Evolutionary conservation across 2,797 vertebrate genomes (phyloP).

Genomic region (Furcifer pardalis): DNA sequence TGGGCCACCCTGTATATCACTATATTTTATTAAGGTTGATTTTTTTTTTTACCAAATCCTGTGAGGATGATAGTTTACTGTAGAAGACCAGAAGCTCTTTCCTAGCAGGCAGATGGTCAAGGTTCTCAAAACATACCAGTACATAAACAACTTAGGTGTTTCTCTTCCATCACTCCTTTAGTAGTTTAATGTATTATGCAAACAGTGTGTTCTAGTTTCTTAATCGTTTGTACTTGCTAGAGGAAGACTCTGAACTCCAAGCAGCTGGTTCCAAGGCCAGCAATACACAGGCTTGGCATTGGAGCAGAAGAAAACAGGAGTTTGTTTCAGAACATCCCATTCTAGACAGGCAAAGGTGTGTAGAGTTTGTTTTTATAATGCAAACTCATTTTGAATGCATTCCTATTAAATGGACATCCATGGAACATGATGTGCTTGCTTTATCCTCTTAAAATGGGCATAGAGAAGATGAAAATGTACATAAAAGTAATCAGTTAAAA

Average conservation of each 20-base stretch:
- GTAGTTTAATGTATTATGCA: neutral
- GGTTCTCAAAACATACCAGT: neutral
- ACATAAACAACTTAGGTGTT: neutral
- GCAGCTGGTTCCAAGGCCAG: neutral
- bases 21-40: neutral
- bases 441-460: no score
- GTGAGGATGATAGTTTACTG: no score
- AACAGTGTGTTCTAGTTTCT: neutral
- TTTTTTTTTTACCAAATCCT: neutral
- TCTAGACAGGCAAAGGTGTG: neutral
- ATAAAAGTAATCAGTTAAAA: no score
- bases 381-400: no score
- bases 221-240: neutral
- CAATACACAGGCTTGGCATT: neutral
- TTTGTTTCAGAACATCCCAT: neutral
- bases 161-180: neutral
- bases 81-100: neutral
- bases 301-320: neutral
- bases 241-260: neutral
- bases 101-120: neutral
- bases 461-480: no score
- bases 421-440: no score
- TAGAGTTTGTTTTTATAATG: no score
- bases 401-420: no score
- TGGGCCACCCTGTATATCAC: neutral